Evolutionary conservation across 2,888 invertebrate species (phyloP).

Genomic region (Zootermopsis nevadensis): DNA sequence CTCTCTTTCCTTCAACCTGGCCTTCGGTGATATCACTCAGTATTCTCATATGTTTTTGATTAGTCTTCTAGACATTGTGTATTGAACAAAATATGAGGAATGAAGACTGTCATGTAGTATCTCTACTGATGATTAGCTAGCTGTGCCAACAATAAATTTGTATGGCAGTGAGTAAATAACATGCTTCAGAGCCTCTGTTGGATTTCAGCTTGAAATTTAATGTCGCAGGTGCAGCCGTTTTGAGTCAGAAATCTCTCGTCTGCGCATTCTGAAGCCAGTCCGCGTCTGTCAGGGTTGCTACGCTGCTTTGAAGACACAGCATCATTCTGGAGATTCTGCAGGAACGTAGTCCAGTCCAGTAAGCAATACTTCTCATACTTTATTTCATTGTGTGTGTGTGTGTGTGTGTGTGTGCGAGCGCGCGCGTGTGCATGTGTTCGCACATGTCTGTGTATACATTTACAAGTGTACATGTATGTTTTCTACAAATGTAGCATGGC

Average conservation of each 20-base stretch:
- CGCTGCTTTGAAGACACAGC: constrained; percentile 64
- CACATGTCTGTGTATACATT: background rate
- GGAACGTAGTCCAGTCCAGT: constrained; percentile 24
- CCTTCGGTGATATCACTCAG: no score
- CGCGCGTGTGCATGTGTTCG: no score
- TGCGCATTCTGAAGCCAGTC: constrained; percentile 93
- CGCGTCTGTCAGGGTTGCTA: constrained; percentile 96
- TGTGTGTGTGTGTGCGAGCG: background rate
- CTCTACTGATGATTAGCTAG: background rate
- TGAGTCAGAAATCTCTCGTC: constrained; percentile 94
- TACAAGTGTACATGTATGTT: background rate
- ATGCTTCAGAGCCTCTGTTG: no score
- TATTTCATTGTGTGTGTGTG: background rate
- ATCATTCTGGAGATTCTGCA: constrained; percentile 17
- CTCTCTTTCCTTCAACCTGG: no score
- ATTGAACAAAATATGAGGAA: no score
- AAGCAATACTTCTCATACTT: constrained; percentile 25
- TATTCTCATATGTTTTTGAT: no score
- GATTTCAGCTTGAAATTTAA: background rate
- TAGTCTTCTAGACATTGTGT: no score
- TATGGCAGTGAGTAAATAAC: background rate
- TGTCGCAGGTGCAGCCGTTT: constrained; percentile 86
- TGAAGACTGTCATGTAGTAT: no score
- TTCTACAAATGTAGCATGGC: background rate
- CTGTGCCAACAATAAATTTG: no score